Conservation (phyloP, 2,113 vertebrate species). For the Orcinus orca region DNA sequence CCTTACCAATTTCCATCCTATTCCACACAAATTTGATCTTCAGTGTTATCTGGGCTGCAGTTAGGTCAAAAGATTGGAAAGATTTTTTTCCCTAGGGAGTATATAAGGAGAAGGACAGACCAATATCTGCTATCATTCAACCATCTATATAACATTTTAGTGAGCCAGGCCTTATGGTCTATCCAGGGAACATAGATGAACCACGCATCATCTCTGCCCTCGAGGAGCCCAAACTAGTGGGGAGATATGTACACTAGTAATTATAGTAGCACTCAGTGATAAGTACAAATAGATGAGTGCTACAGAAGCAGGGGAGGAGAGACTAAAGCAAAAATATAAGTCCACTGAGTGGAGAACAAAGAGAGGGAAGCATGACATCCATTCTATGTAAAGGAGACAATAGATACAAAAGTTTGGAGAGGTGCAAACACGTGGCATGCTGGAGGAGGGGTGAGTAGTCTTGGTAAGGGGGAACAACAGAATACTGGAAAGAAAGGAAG, state of each 20-base stretch:
- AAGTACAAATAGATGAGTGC: not conserved
- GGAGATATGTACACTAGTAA: not conserved
- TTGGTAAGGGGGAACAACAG: not conserved
- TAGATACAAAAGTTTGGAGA: not conserved
- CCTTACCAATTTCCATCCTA: not conserved
- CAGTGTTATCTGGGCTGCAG: not conserved
- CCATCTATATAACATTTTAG: not conserved
- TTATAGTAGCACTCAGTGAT: not conserved
- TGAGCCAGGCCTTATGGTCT: not conserved
- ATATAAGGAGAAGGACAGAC: not conserved
- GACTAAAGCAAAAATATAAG: not conserved
- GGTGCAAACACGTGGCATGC: not conserved
- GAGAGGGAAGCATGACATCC: not conserved
- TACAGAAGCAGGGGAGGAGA: not conserved
- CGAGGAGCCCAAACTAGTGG: not conserved
- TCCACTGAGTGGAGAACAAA: not conserved
- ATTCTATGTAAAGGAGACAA: not conserved
- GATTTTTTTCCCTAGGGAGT: not conserved
- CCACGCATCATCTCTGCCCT: not conserved
- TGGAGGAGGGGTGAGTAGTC: not conserved
- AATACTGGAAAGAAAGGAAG: not conserved
- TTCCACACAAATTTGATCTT: conserved; percentile 12
- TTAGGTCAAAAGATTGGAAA: not conserved
- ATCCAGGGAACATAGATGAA: not conserved
- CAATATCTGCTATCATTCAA: not conserved